Base-by-base conservation (phyloP, 2,888 invertebrate species). In the Drosophila eohydei region DNA sequence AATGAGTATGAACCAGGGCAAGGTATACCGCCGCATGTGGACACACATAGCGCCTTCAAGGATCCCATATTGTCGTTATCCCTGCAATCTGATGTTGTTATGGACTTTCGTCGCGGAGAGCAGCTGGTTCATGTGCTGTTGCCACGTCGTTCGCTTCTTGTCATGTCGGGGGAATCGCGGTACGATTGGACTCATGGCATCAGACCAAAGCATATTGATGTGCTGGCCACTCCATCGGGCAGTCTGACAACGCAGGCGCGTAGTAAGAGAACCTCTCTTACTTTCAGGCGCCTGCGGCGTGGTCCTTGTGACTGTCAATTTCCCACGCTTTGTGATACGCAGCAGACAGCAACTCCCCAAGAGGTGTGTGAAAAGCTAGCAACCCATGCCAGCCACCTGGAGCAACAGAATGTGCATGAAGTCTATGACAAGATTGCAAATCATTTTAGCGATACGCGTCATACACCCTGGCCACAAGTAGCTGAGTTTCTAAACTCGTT, bases 371-470 rank as follows among this genome's bases (percentile, higher is more conserved):
- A 34, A 4, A 67, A 70, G 64, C 92, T 94, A 80, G 90, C 95
- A 0, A 50, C 74, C 2, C 73, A 87, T 34, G 97, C 97, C 0
- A 92, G 94, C 0, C 93, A 94, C 80, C 92, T 97, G 60, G 98
- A 98, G 92, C 94, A 95, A 58, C 92, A 94, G 40, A 96, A 97
- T 92, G 97, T 98, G 0, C 97, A 97, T 91, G 94, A 95, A 91
- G 96, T 99, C 14, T 99, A 99, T 92, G 97, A 99, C 76, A 95
- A 96, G 87, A 99, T 99, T 84, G 98, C 99, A 0, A 93, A 94
- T 44, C 99, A 99, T 93, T 99, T 99, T 93, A 98, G 97, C 92
- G 96, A 96, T 81, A 99, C 99, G 0, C 94, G 99, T 14, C 97
- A 98, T 92, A 97, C 96, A 85, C 96, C 97, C 21, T 99, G 99